Conservation (phyloP, 2,113 vertebrate species). For the Hemiscyllium ocellatum region DNA sequence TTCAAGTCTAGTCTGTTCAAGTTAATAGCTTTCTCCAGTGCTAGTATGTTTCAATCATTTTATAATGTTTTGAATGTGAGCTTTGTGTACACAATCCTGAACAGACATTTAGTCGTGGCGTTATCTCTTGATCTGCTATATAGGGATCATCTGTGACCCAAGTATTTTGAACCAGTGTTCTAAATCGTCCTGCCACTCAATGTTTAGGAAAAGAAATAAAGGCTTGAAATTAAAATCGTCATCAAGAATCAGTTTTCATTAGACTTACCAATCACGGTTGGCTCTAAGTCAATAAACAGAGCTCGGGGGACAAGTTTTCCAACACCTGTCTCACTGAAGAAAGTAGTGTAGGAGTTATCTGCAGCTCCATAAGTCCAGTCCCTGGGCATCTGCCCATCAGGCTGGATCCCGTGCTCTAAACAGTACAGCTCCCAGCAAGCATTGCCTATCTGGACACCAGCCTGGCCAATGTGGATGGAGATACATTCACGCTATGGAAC, state of each 20-base stretch:
- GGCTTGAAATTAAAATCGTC: not conserved
- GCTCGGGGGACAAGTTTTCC: conserved; percentile 74
- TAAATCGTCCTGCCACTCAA: not conserved
- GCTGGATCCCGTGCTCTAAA: conserved; percentile 39
- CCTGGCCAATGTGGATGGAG: conserved; percentile 39
- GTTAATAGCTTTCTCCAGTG: not conserved
- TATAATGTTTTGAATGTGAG: not conserved
- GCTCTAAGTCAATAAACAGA: conserved; percentile 75
- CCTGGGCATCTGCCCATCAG: conserved; percentile 45
- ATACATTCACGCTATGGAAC: conserved; percentile 37
- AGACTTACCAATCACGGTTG: conserved; percentile 67
- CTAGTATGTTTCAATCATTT: not conserved
- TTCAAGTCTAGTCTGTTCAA: not conserved
- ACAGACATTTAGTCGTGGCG: not conserved
- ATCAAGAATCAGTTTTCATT: not conserved
- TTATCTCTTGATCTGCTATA: not conserved
- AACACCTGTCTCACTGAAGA: conserved; percentile 63
- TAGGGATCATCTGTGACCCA: not conserved
- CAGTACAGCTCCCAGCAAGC: conserved; percentile 40
- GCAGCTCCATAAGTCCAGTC: conserved; percentile 43
- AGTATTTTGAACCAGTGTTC: not conserved
- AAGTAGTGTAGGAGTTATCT: conserved; percentile 56
- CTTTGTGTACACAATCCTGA: not conserved
- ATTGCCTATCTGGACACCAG: conserved; percentile 40
- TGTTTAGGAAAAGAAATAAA: not conserved